Conservation (phyloP, 2,113 vertebrate genomes). For the Campylomormyrus numenius region DNA sequence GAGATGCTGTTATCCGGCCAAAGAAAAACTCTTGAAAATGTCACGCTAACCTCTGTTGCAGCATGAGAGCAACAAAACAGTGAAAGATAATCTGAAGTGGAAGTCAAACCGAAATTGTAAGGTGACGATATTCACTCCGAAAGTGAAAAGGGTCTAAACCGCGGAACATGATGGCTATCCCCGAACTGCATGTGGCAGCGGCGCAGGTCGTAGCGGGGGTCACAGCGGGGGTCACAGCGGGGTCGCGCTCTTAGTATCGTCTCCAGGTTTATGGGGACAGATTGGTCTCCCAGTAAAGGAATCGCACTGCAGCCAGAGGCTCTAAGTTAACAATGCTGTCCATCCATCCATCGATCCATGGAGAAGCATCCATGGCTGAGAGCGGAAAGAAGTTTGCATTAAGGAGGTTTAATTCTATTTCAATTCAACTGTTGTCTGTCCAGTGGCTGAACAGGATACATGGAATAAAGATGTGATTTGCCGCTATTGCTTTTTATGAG, state of each 20-base stretch:
- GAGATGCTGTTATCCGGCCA: background rate
- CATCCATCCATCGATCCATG: background rate
- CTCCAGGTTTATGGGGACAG: background rate
- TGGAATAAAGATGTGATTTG: background rate
- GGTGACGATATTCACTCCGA: background rate
- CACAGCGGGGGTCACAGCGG: background rate
- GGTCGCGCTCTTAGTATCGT: background rate
- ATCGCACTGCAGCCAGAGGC: background rate
- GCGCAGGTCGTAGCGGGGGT: background rate
- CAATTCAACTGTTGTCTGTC: background rate
- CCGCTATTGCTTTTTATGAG: background rate
- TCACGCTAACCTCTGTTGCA: background rate
- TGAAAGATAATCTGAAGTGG: background rate
- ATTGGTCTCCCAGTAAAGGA: background rate
- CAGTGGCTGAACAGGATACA: background rate
- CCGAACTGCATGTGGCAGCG: background rate
- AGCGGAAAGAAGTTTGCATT: background rate
- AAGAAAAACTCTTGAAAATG: background rate
- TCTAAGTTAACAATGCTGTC: background rate
- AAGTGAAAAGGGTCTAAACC: background rate
- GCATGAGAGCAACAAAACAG: background rate
- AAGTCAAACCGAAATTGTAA: conserved; percentile 4
- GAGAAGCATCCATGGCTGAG: background rate
- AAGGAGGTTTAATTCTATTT: background rate
- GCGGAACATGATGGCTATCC: background rate